Percentiles rank a stretch among this genome's conserved stretches.
Conservation (phyloP, 2,113 vertebrate species). For the Mixornis gularis region DNA sequence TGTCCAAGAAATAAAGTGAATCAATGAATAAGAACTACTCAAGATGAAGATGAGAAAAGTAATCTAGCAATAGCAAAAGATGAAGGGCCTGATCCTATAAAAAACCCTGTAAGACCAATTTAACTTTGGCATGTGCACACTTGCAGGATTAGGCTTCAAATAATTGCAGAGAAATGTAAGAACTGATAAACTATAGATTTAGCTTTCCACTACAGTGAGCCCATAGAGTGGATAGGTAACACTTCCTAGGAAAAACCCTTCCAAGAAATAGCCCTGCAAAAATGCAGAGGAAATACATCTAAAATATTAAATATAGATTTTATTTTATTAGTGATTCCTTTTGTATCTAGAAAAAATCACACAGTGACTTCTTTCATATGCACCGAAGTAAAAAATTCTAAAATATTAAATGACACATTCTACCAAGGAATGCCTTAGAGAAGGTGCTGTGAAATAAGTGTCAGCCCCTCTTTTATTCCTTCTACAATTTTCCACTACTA, state of each 20-base stretch:
- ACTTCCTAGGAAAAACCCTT: not conserved
- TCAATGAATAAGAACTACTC: not conserved
- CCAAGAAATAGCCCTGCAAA: not conserved
- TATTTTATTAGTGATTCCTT: not conserved
- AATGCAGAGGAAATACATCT: not conserved
- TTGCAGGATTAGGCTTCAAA: not conserved
- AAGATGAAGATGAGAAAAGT: not conserved
- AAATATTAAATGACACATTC: not conserved
- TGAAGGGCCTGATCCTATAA: not conserved
- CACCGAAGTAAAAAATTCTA: not conserved
- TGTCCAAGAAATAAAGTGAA: not conserved
- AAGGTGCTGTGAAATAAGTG: not conserved
- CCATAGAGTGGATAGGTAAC: not conserved
- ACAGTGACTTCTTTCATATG: not conserved
- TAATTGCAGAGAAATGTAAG: not conserved
- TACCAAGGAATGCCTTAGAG: not conserved
- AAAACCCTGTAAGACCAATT: not conserved
- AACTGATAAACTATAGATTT: not conserved
- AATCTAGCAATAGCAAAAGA: not conserved
- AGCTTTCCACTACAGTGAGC: not conserved
- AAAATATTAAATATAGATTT: not conserved
- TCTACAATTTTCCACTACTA: not conserved
- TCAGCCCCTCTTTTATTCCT: not conserved
- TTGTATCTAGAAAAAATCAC: not conserved
- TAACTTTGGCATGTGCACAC: not conserved